Percentiles rank a stretch among this genome's conserved stretches.
These are phyloP conservation scores for Adelognathus sp. DNA, from an alignment of 2,888 invertebrate species.

Conservation along the genomic window DNA sequence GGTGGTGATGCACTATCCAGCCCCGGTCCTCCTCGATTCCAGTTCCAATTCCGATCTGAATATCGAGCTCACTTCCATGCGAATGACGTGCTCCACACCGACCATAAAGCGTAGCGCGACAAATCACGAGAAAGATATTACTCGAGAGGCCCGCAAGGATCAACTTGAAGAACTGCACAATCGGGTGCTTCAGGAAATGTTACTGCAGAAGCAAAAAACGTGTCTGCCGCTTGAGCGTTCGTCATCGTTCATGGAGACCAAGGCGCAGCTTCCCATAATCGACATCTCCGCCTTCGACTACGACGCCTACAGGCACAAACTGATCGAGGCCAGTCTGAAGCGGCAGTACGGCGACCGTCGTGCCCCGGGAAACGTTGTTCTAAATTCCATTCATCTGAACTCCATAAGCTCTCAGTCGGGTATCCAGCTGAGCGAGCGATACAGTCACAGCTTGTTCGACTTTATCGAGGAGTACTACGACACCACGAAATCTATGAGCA, in stretches of 20 bases:
- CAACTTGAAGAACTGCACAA: slow-evolving; percentile 18
- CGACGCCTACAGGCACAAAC: slow-evolving; percentile 68
- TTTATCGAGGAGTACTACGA: slow-evolving; percentile 68
- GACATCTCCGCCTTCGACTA: slow-evolving; percentile 72
- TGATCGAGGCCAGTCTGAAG: slow-evolving; percentile 70
- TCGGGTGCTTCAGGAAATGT: slow-evolving; percentile 1
- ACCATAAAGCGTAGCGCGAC: slow-evolving; percentile 53
- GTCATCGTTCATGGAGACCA: slow-evolving; percentile 64
- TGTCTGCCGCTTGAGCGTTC: slow-evolving; percentile 62
- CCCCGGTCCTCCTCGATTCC: slow-evolving; percentile 60
- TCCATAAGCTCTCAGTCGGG: slow-evolving; percentile 54
- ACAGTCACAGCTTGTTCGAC: slow-evolving; percentile 68
- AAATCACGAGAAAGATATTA: background rate
- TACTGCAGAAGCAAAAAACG: slow-evolving; percentile 24
- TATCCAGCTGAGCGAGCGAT: slow-evolving; percentile 57
- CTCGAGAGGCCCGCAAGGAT: background rate
- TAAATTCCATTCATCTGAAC: slow-evolving; percentile 76
- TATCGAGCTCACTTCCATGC: slow-evolving; percentile 56
- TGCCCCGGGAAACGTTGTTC: slow-evolving; percentile 75
- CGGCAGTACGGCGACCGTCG: slow-evolving; percentile 71
- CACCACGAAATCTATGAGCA: slow-evolving; percentile 48
- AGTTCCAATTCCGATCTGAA: slow-evolving; percentile 67
- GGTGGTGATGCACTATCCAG: slow-evolving; percentile 70
- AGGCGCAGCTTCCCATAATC: slow-evolving; percentile 63
- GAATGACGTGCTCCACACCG: slow-evolving; percentile 67